Conservation (phyloP, 1,140 invertebrate genomes). For the Leptinotarsa undecemlineata region DNA sequence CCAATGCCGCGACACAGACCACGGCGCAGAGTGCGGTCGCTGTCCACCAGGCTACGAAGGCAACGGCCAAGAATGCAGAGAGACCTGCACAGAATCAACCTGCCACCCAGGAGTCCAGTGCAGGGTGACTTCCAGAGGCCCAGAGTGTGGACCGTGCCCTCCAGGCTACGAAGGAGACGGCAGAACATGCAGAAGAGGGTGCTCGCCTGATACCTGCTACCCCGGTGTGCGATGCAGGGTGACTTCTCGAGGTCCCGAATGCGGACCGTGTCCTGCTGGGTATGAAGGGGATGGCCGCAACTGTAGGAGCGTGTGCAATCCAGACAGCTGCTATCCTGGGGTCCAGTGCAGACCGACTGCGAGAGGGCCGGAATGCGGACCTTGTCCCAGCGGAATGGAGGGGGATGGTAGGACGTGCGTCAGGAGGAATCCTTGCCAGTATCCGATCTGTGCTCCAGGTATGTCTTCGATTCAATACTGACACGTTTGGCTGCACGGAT, state of each 20-base stretch:
- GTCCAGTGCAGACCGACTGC: slow-evolving; percentile 77
- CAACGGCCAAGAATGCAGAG: slow-evolving; percentile 75
- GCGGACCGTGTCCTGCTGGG: slow-evolving; percentile 82
- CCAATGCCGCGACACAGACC: slow-evolving; percentile 72
- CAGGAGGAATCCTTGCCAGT: slow-evolving; percentile 67
- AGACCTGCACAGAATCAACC: slow-evolving; percentile 74
- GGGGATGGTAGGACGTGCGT: slow-evolving; percentile 81
- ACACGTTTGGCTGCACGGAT: too few species aligned
- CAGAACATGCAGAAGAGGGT: slow-evolving; percentile 69
- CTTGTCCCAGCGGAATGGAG: slow-evolving; percentile 80
- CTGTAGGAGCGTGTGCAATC: slow-evolving; percentile 73
- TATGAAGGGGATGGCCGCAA: slow-evolving; percentile 80
- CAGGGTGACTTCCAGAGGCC: slow-evolving; percentile 72
- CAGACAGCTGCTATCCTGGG: slow-evolving; percentile 74
- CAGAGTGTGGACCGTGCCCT: slow-evolving; percentile 83
- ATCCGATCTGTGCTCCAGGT: slow-evolving; percentile 72
- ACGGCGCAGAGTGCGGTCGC: slow-evolving; percentile 77
- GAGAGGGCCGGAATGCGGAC: slow-evolving; percentile 76
- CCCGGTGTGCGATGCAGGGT: slow-evolving; percentile 78
- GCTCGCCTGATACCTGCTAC: slow-evolving; percentile 75
- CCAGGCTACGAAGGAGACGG: slow-evolving; percentile 83
- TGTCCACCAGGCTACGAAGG: slow-evolving; percentile 73
- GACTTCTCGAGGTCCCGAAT: slow-evolving; percentile 71
- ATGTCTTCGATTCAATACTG: neutral
- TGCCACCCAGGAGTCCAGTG: slow-evolving; percentile 83